Percentiles rank a stretch among this genome's conserved stretches.
phyloP scores from a whole-genome alignment of 2,888 invertebrate genomes.

The Pyrochroa serraticornis region DNA sequence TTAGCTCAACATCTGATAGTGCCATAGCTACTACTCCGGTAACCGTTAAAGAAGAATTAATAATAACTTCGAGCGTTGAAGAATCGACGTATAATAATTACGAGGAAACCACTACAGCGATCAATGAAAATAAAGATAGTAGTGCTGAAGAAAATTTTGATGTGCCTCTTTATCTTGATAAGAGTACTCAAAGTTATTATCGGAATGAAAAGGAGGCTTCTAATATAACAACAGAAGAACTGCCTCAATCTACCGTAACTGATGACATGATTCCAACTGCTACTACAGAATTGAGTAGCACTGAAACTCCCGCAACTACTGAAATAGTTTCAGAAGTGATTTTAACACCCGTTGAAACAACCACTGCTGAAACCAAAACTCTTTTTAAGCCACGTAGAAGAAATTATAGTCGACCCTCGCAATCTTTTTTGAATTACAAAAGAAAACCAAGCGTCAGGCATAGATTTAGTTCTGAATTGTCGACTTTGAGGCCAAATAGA shows the following conservation, averaged over 20 bases:
- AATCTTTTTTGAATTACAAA: conserved; percentile 4
- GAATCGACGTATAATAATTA: neutral
- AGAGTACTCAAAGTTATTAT: neutral
- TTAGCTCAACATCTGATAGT: too few species aligned
- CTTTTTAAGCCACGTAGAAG: conserved; percentile 13
- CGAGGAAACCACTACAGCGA: neutral
- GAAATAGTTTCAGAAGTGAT: neutral
- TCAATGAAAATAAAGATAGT: neutral
- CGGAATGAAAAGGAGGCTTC: conserved; percentile 5
- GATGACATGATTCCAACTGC: neutral
- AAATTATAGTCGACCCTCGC: neutral
- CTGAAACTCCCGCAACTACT: neutral
- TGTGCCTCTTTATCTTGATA: too few species aligned
- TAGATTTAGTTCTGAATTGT: conserved; percentile 41
- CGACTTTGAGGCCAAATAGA: conserved; percentile 20
- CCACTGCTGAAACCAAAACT: conserved; percentile 18
- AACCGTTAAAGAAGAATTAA: neutral
- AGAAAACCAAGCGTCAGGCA: conserved; percentile 36
- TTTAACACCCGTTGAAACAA: conserved; percentile 12
- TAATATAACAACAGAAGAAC: conserved; percentile 11
- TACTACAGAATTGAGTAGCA: neutral
- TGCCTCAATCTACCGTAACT: neutral
- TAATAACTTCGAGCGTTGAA: too few species aligned
- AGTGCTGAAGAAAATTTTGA: too few species aligned
- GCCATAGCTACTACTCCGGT: neutral